Conservation (phyloP, 2,888 invertebrate genomes). For the Himalopsyche anomala region DNA sequence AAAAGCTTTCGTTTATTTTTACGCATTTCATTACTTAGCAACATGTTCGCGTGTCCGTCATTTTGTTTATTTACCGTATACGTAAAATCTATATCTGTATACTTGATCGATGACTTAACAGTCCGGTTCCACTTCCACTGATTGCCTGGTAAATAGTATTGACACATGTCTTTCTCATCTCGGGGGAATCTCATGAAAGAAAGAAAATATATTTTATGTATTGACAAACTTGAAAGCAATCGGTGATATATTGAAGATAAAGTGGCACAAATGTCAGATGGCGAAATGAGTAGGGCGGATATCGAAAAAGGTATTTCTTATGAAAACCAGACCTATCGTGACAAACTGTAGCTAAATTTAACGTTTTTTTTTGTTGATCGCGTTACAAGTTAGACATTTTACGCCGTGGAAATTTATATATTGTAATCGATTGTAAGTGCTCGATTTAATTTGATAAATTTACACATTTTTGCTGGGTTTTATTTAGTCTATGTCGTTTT, state of each 20-base stretch:
- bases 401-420: no score
- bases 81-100: neutral
- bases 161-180: slow-evolving; percentile 37
- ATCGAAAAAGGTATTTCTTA: no score
- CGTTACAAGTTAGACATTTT: no score
- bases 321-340: no score
- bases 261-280: neutral
- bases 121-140: slow-evolving; percentile 16
- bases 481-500: no score
- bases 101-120: slow-evolving; percentile 22
- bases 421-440: no score
- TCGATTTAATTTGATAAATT: no score
- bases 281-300: no score
- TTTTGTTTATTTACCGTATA: slow-evolving; percentile 3
- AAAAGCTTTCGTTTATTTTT: slow-evolving; percentile 9
- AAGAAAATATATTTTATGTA: slow-evolving; percentile 19
- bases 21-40: slow-evolving; percentile 37
- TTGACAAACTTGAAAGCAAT: slow-evolving; percentile 31
- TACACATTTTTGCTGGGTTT: no score
- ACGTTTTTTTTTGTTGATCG: no score
- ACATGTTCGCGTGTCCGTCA: neutral
- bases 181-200: neutral
- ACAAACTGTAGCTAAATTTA: no score
- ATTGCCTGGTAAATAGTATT: slow-evolving; percentile 39
- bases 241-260: slow-evolving; percentile 32